Base-by-base conservation (phyloP, 2,113 vertebrate genomes). In the Nannobrachium achirus region DNA sequence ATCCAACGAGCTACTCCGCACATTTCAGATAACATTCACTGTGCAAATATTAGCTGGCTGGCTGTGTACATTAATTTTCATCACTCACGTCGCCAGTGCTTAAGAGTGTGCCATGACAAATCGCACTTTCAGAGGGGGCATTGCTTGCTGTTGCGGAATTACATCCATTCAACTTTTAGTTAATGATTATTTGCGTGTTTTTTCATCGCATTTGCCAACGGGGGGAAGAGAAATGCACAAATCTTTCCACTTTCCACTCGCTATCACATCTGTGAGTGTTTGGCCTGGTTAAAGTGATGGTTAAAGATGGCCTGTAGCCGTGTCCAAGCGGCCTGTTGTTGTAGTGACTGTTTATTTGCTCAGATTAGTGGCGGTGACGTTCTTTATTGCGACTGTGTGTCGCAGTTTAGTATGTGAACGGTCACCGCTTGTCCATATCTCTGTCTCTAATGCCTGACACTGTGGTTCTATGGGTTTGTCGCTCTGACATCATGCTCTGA, bases 21-120 rank as follows among this genome's bases (percentile, higher is more conserved):
- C 42, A 80, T 72, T 79, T 75, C 60, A 82, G 82, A 75, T 83
- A 75, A 72, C 63, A 64, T 73, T 68, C 59, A 63, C 71, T 56
- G 25, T 72, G 67, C 63, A 86, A 86, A 89, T 82, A 87, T 85
- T 71, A 73, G 61, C 74, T 79, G 56, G 53, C 74, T 83, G 64
- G 60, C 76, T 85, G 13, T 52, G 40, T 75, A 66, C 67, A 67
- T 85, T 69, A 67, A 81, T 84, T 76, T 57, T 44, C 40, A 52
- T 76, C 70, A 51, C 75, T 63, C 62, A 42, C 8, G 39, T 10
- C 44, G 50, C 61, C 71, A 63, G 44, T 50, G 65, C 79, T 58
- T 63, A 4, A 55, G 48, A 66, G 61, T 78, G 39, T 33, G 51
- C 41, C 10, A 45, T 41, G 40, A 73, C 69, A 75, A 77, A 75